Conservation (phyloP, 2,113 vertebrate species). For the Lampris megalopsis region DNA sequence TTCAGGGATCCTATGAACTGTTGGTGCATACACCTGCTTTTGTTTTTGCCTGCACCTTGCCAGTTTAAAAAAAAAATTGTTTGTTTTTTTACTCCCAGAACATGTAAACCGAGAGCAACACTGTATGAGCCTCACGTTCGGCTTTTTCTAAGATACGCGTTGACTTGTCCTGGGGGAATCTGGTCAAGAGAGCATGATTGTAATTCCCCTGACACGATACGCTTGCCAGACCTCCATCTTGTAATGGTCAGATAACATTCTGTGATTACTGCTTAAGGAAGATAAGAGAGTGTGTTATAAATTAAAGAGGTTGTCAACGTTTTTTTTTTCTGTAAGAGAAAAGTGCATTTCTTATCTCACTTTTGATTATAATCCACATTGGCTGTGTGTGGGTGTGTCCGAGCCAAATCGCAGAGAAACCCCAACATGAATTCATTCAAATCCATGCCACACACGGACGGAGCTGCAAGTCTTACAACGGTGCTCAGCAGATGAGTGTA, state of each 20-base stretch:
- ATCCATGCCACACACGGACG: neutral
- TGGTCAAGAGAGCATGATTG: conserved; percentile 65
- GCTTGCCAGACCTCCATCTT: conserved; percentile 41
- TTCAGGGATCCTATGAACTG: conserved; percentile 49
- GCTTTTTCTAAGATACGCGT: conserved; percentile 4
- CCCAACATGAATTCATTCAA: neutral
- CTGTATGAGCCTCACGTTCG: neutral
- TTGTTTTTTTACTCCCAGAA: neutral
- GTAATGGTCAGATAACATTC: conserved; percentile 57
- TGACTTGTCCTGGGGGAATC: conserved; percentile 1
- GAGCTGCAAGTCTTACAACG: too few relatives aligned
- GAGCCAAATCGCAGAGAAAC: neutral
- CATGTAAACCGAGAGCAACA: neutral
- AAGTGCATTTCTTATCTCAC: neutral
- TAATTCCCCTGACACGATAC: conserved; percentile 45
- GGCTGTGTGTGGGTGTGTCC: neutral
- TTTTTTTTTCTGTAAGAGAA: conserved; percentile 15
- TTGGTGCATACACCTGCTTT: conserved; percentile 52
- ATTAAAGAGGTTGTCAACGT: conserved; percentile 45
- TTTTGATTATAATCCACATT: conserved; percentile 26
- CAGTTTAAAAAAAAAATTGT: neutral
- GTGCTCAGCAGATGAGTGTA: too few relatives aligned
- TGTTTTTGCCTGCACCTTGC: conserved; percentile 13
- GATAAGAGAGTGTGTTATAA: conserved; percentile 59
- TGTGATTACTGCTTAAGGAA: conserved; percentile 50